These are phyloP conservation scores for Pollenia angustigena DNA, from an alignment of 2,888 invertebrate genomes.

Conservation along the genomic window DNA sequence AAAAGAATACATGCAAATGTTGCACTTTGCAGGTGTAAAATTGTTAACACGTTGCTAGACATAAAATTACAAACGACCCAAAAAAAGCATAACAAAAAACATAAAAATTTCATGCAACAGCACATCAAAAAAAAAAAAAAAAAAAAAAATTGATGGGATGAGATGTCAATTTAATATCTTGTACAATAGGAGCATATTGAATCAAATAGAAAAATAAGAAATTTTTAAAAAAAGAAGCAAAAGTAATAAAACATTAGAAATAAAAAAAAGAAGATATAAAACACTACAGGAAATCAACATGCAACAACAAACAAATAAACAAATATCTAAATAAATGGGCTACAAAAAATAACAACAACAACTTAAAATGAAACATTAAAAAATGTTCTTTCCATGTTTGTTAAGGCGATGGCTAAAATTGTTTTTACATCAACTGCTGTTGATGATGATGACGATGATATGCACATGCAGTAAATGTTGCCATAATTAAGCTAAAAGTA, in stretches of 20 bases:
- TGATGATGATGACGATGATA: constrained; percentile 37
- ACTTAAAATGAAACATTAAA: constrained; percentile 41
- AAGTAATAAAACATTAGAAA: constrained; percentile 31
- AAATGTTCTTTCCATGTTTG: constrained; percentile 53
- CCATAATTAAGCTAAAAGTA: constrained; percentile 69
- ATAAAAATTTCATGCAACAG: background rate
- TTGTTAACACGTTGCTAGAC: constrained; percentile 36
- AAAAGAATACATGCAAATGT: constrained; percentile 14
- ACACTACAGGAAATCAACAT: constrained; percentile 64
- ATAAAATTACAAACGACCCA: background rate
- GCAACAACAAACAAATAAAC: constrained; percentile 55
- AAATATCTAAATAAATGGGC: constrained; percentile 35
- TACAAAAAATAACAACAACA: constrained; percentile 27
- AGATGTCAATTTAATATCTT: constrained; percentile 49
- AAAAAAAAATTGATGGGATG: background rate
- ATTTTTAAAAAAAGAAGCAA: constrained; percentile 2
- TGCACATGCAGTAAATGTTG: constrained; percentile 54
- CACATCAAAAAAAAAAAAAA: constrained; percentile 28
- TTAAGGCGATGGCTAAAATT: constrained; percentile 37
- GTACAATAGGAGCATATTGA: constrained; percentile 12
- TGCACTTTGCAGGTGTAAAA: constrained; percentile 40
- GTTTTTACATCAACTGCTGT: constrained; percentile 22
- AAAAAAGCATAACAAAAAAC: constrained; percentile 2
- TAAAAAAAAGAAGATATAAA: constrained; percentile 34
- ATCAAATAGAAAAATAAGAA: constrained; percentile 13